These are phyloP conservation scores for Scolopax mira DNA, from an alignment of 2,113 vertebrate genomes.

Conservation along the genomic window DNA sequence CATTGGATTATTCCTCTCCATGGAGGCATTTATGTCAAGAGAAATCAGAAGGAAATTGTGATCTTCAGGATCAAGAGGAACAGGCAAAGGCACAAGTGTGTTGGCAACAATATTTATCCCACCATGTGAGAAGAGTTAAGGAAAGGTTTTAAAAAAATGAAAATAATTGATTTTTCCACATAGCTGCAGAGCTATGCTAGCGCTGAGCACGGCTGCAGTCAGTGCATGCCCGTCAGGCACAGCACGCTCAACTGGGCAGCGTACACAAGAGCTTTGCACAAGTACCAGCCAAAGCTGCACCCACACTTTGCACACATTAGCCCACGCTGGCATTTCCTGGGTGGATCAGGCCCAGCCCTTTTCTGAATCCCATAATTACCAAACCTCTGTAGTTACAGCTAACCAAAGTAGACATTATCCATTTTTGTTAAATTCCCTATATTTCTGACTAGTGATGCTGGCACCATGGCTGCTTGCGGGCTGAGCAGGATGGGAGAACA, in stretches of 20 bases:
- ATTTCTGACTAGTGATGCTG: not conserved
- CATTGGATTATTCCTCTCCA: not conserved
- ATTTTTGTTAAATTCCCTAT: not conserved
- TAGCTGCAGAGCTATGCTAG: not conserved
- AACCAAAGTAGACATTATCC: not conserved
- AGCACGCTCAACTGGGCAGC: rapidly evolving
- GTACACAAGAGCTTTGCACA: not conserved
- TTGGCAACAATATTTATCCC: not conserved
- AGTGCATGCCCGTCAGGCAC: rapidly evolving
- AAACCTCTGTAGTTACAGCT: not conserved
- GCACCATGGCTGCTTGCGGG: not conserved
- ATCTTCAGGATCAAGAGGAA: not conserved
- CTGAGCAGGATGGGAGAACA: not conserved
- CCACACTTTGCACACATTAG: rapidly evolving
- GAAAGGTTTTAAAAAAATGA: not conserved
- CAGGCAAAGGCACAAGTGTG: not conserved
- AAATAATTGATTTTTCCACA: not conserved
- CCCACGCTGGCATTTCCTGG: rapidly evolving
- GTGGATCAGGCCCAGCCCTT: not conserved
- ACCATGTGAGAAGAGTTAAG: not conserved
- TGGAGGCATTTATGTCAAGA: not conserved
- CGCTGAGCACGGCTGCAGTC: not conserved
- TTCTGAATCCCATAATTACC: not conserved
- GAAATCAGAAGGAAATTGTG: not conserved
- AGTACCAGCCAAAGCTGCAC: not conserved